phyloP scores from a whole-genome alignment of 1,140 invertebrate genomes.

The Lineus longissimus region DNA sequence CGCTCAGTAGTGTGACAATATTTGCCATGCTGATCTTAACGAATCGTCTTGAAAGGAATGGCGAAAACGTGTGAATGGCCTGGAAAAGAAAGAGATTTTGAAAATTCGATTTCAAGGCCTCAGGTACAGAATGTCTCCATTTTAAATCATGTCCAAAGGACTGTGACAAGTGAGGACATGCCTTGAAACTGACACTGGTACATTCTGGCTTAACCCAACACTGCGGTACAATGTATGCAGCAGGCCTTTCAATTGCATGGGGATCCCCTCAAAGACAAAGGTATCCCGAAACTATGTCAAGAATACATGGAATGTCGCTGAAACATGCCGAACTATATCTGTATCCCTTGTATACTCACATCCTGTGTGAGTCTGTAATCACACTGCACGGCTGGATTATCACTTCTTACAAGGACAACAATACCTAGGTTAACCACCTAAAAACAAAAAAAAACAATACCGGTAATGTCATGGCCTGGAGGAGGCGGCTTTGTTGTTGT shows the following conservation, averaged over 20 bases:
- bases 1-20: slow-evolving; percentile 70
- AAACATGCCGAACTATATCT: too few species aligned
- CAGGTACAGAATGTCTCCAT: too few species aligned
- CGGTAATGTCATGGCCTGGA: not conserved
- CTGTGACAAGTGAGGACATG: too few species aligned
- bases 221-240: too few species aligned
- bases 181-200: too few species aligned
- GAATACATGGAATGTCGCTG: too few species aligned
- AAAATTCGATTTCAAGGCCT: not conserved
- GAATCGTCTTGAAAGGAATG: slow-evolving; percentile 52
- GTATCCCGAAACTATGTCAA: too few species aligned
- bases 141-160: too few species aligned
- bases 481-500: not conserved
- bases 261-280: too few species aligned
- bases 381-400: slow-evolving; percentile 76
- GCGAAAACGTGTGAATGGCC: slow-evolving; percentile 12
- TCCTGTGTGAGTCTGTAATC: slow-evolving; percentile 69
- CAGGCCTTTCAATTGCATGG: too few species aligned
- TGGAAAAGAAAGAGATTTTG: not conserved
- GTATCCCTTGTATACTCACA: too few species aligned
- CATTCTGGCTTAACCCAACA: too few species aligned
- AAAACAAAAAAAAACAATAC: slow-evolving; percentile 15
- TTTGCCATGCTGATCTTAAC: slow-evolving; percentile 72
- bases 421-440: slow-evolving; percentile 90
- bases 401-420: slow-evolving; percentile 83